Evolutionary conservation across 2,113 vertebrate species (phyloP).

Genomic region (Pristiophorus japonicus): DNA sequence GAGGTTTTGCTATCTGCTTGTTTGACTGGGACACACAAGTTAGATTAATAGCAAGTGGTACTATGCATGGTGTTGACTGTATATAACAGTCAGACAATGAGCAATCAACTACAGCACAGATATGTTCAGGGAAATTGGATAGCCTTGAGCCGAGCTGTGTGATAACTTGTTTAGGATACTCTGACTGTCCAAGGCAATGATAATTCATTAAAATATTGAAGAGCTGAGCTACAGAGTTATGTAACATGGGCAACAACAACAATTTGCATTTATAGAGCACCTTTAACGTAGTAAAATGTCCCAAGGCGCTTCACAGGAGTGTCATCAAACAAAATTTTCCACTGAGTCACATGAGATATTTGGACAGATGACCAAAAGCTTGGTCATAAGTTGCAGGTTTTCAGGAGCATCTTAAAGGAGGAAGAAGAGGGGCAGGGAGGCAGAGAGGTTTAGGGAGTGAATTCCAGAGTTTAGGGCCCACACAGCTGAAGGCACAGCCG

Average conservation of each 20-base stretch:
- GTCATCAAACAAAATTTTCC: not conserved
- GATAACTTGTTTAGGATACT: constrained; percentile 20
- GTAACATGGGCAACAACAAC: not conserved
- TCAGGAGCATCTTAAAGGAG: not conserved
- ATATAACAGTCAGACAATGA: not conserved
- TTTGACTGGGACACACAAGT: constrained; percentile 15
- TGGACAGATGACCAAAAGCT: not conserved
- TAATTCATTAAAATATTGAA: constrained; percentile 1
- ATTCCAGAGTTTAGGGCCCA: not conserved
- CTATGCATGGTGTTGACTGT: not conserved
- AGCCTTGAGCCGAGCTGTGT: not conserved
- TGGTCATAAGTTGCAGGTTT: not conserved
- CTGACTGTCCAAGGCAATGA: not conserved
- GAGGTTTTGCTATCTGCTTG: not conserved
- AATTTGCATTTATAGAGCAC: not conserved
- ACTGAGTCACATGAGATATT: not conserved
- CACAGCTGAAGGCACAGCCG: not conserved
- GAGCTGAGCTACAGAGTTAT: not conserved
- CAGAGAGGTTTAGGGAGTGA: not conserved
- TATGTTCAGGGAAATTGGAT: constrained; percentile 12
- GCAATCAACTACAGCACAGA: not conserved
- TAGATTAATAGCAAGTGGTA: not conserved
- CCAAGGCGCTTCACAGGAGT: not conserved
- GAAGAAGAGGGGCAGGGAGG: not conserved
- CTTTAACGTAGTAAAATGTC: not conserved